A percentile compares a stretch with the other conserved stretches of the same genome.
These are phyloP conservation scores for Hippolais icterina DNA, from an alignment of 2,113 vertebrate species.

Conservation along the genomic window DNA sequence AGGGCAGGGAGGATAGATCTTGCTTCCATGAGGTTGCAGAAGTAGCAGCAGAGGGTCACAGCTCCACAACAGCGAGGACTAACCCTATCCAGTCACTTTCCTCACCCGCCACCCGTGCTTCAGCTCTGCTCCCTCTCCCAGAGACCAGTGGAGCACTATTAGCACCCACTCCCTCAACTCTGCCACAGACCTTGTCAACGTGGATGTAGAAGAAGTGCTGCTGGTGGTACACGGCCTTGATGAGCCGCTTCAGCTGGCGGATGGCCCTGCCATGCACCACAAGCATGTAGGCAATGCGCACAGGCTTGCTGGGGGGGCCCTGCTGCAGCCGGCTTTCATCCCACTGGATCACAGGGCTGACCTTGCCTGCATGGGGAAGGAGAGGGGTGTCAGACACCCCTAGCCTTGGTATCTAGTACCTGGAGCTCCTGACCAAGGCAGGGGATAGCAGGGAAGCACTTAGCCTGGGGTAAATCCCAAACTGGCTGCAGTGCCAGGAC, in stretches of 20 bases:
- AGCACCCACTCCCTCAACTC: background rate
- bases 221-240: conserved; percentile 93
- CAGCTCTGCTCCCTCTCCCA: background rate
- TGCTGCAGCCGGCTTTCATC: conserved; percentile 80
- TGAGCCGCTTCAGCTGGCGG: conserved; percentile 91
- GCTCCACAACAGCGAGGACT: background rate
- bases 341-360: conserved; percentile 81
- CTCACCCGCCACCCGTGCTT: fast-evolving
- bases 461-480: fast-evolving
- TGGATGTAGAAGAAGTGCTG: conserved; percentile 98
- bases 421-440: background rate
- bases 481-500: background rate
- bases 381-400: background rate
- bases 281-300: conserved; percentile 90
- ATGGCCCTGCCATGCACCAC: conserved; percentile 92
- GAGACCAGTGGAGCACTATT: fast-evolving
- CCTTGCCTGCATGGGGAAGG: conserved; percentile 72
- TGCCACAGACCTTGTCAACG: conserved; percentile 85
- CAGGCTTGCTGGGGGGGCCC: conserved; percentile 75
- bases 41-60: background rate
- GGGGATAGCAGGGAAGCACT: background rate
- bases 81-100: background rate
- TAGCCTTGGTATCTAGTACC: background rate
- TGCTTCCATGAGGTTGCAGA: background rate
- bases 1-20: background rate